Evolutionary conservation across 2,888 invertebrate species (phyloP).

Genomic region (Ornithoptera alexandrae): DNA sequence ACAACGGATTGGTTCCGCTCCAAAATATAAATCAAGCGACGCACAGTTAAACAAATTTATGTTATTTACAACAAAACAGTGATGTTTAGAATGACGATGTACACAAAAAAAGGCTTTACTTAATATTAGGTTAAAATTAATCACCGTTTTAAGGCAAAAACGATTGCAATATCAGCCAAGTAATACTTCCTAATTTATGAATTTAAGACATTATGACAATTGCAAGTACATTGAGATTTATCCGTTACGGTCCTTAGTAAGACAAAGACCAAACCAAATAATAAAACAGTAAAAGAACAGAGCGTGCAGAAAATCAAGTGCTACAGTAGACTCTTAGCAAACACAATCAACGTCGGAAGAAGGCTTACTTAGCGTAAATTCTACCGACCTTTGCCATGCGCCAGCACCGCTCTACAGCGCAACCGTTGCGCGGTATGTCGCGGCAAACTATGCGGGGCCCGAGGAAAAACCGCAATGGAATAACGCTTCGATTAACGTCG

Average conservation of each 20-base stretch:
- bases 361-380: slow-evolving; percentile 31
- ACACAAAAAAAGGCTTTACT: neutral
- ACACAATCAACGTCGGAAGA: slow-evolving; percentile 42
- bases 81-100: neutral
- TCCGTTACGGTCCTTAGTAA: slow-evolving; percentile 23
- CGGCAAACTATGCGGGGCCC: neutral
- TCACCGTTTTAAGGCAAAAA: neutral
- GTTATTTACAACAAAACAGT: slow-evolving; percentile 14
- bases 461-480: slow-evolving; percentile 17
- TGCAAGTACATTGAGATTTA: slow-evolving; percentile 11
- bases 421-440: slow-evolving; percentile 8
- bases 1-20: slow-evolving; percentile 15
- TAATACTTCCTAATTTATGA: no score
- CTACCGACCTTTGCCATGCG: slow-evolving; percentile 6
- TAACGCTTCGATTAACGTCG: neutral
- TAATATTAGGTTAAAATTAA: neutral
- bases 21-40: slow-evolving; percentile 21
- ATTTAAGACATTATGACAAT: no score
- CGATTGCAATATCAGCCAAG: no score
- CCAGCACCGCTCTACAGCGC: no score
- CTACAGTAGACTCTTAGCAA: slow-evolving; percentile 51
- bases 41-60: slow-evolving; percentile 11
- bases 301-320: slow-evolving; percentile 56
- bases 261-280: slow-evolving; percentile 27
- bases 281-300: slow-evolving; percentile 28